A percentile compares a stretch with the other conserved stretches of the same genome.
phyloP scores from a whole-genome alignment of 2,888 invertebrate species.

The Orthosia gracilis region DNA sequence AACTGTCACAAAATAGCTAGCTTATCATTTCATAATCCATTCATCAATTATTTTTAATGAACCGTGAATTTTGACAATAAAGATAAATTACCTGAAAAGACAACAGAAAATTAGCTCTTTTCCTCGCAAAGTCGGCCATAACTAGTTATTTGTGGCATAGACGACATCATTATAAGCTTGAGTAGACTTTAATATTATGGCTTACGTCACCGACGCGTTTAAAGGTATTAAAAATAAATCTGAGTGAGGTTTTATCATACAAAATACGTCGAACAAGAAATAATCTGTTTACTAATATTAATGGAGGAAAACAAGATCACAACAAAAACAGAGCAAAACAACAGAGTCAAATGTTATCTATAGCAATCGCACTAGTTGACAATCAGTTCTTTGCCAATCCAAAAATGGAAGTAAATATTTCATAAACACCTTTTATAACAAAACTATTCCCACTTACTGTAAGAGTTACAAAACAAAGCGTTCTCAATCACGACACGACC shows the following conservation, averaged over 20 bases:
- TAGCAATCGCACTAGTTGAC: slow-evolving; percentile 2
- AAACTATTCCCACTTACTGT: slow-evolving; percentile 34
- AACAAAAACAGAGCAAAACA: not conserved
- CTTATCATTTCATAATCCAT: slow-evolving; percentile 42
- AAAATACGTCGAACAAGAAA: slow-evolving; percentile 13
- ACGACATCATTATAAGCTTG: slow-evolving; percentile 63
- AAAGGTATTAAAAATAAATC: slow-evolving; percentile 59
- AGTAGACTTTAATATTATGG: slow-evolving; percentile 67
- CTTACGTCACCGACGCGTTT: slow-evolving; percentile 68
- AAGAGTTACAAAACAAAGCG: slow-evolving; percentile 50
- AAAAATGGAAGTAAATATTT: slow-evolving; percentile 31
- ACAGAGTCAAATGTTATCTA: slow-evolving; percentile 7
- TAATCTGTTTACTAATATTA: slow-evolving; percentile 9
- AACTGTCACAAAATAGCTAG: slow-evolving; percentile 8
- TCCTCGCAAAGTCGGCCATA: slow-evolving; percentile 49
- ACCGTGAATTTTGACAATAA: slow-evolving; percentile 51
- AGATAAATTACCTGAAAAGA: slow-evolving; percentile 47
- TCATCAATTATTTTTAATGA: slow-evolving; percentile 57
- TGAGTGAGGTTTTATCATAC: slow-evolving; percentile 50
- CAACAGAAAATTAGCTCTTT: slow-evolving; percentile 61
- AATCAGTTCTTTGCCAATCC: slow-evolving; percentile 31
- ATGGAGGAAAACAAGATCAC: not conserved
- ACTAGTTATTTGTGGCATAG: slow-evolving; percentile 65
- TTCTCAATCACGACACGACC: slow-evolving; percentile 37
- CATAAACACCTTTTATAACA: slow-evolving; percentile 34